Conservation (phyloP, 2,113 vertebrate species). For the Corythoichthys intestinalis region DNA sequence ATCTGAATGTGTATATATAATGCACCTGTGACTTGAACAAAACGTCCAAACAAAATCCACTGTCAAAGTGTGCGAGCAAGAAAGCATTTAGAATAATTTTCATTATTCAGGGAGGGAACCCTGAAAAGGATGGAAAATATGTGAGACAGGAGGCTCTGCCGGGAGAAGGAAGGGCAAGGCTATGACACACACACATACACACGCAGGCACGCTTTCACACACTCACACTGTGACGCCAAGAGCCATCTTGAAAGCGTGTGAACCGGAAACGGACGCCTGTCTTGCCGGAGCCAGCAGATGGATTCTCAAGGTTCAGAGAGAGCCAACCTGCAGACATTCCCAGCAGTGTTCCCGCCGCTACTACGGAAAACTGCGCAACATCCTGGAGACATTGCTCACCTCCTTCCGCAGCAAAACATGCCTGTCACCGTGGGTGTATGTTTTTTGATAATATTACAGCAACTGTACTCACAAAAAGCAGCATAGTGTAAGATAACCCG, state of each 20-base stretch:
- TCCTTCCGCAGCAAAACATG: conserved; percentile 51
- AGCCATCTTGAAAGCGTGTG: conserved; percentile 53
- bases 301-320: conserved; percentile 48
- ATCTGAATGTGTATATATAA: conserved; percentile 18
- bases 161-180: conserved; percentile 56
- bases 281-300: conserved; percentile 33
- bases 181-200: conserved; percentile 28
- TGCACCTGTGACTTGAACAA: conserved; percentile 28
- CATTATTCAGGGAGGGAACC: conserved; percentile 55
- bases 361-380: conserved; percentile 55
- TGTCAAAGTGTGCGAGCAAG: conserved; percentile 4
- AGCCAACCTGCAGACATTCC: conserved; percentile 56
- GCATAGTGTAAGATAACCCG: conserved; percentile 47
- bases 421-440: conserved; percentile 11
- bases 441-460: conserved; percentile 43
- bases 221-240: conserved; percentile 10
- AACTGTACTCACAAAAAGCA: conserved; percentile 18
- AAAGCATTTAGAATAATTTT: conserved; percentile 39
- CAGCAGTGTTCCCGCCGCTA: conserved; percentile 39
- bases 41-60: background rate
- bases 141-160: conserved; percentile 47
- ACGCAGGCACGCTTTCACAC: conserved; percentile 10
- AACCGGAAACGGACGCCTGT: conserved; percentile 60
- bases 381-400: conserved; percentile 55
- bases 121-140: conserved; percentile 61